phyloP scores from a whole-genome alignment of 2,888 invertebrate species.

The Hypercompe scribonia region DNA sequence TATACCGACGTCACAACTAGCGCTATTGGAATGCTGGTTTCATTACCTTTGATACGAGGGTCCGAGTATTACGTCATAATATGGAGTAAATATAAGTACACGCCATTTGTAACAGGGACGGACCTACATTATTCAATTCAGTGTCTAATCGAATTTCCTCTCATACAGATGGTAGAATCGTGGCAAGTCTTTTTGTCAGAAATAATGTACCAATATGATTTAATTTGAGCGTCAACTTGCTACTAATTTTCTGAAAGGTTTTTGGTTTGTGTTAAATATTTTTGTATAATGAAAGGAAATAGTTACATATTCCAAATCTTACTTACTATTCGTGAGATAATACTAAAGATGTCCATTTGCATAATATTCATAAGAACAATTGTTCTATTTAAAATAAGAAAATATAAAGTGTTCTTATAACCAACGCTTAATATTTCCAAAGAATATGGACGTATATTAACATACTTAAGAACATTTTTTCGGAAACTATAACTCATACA shows the following conservation, averaged over 20 bases:
- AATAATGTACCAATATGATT: neutral
- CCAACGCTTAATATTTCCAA: neutral
- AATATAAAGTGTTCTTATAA: neutral
- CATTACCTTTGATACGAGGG: conserved; percentile 28
- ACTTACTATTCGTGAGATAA: neutral
- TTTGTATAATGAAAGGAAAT: neutral
- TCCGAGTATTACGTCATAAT: conserved; percentile 17
- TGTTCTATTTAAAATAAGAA: neutral
- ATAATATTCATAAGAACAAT: neutral
- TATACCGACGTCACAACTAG: conserved; percentile 26
- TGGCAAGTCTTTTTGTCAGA: neutral
- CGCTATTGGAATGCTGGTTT: conserved; percentile 40
- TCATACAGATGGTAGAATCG: neutral
- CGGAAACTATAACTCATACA: too few species aligned
- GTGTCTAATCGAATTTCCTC: neutral
- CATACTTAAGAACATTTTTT: neutral
- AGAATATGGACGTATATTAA: neutral
- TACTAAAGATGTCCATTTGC: neutral
- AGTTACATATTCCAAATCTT: neutral
- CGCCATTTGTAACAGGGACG: neutral
- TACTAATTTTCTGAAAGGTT: neutral
- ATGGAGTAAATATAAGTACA: neutral
- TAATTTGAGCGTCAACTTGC: neutral
- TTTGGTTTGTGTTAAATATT: neutral
- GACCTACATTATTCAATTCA: neutral